A percentile compares a stretch with the other conserved stretches of the same genome.
Evolutionary conservation across 2,113 vertebrate species (phyloP).

Genomic region (Psephotus haematonotus): DNA sequence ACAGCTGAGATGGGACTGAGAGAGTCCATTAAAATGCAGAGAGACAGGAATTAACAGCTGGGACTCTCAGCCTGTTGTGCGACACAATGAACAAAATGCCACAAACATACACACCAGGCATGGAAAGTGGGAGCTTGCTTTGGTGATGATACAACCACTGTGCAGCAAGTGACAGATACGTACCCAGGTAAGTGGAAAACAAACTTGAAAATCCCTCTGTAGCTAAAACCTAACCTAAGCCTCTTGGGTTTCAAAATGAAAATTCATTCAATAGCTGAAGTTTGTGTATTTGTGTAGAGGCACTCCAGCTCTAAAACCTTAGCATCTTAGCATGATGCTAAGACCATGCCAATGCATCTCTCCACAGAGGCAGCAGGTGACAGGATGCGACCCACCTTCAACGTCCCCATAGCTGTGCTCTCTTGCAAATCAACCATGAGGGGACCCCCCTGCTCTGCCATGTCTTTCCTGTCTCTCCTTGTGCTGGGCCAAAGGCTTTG

Average conservation of each 20-base stretch:
- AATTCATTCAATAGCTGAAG: not conserved
- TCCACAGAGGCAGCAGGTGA: rapidly evolving
- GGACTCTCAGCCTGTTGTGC: not conserved
- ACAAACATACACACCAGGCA: not conserved
- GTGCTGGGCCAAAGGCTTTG: not conserved
- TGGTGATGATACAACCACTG: not conserved
- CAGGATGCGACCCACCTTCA: not conserved
- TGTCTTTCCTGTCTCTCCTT: rapidly evolving
- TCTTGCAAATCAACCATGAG: not conserved
- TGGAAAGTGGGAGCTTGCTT: not conserved
- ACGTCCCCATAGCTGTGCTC: rapidly evolving
- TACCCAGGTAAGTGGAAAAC: not conserved
- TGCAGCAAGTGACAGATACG: not conserved
- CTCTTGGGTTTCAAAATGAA: not conserved
- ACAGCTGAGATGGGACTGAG: not conserved
- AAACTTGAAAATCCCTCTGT: not conserved
- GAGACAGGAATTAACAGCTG: not conserved
- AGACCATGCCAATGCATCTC: not conserved
- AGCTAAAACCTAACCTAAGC: not conserved
- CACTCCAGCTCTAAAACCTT: not conserved
- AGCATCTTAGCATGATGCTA: not conserved
- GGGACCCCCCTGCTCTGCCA: not conserved
- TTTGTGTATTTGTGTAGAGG: not conserved
- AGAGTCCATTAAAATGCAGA: not conserved
- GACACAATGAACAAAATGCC: not conserved